Conservation (phyloP, 2,797 vertebrate genomes). For the Potorous gilbertii region DNA sequence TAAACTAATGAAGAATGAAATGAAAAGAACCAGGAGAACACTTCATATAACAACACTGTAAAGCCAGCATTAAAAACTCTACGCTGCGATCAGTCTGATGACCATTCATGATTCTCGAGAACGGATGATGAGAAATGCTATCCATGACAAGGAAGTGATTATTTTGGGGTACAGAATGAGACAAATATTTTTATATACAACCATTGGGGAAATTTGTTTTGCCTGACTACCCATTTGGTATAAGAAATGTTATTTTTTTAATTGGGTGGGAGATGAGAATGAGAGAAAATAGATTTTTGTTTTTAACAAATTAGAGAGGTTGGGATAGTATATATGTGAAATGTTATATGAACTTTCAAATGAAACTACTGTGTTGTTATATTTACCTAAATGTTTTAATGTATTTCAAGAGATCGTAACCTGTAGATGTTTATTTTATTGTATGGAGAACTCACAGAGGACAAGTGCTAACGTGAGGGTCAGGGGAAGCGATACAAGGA, state of each 20-base stretch:
- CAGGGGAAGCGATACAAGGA: no score
- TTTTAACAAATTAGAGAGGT: neutral
- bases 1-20: neutral
- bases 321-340: neutral
- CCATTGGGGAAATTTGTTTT: neutral
- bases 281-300: neutral
- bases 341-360: neutral
- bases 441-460: no score
- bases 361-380: neutral
- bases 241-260: neutral
- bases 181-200: neutral
- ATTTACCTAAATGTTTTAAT: neutral
- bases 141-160: neutral
- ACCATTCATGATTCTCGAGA: neutral
- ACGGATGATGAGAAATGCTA: neutral
- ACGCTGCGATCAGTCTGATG: neutral
- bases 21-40: neutral
- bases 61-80: neutral
- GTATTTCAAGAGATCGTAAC: neutral
- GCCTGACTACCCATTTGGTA: neutral
- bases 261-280: neutral
- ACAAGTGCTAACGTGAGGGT: no score
- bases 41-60: neutral
- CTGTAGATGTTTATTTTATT: neutral
- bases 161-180: neutral